Conservation (phyloP, 2,888 invertebrate species). For the Hipparchia sbordonii region DNA sequence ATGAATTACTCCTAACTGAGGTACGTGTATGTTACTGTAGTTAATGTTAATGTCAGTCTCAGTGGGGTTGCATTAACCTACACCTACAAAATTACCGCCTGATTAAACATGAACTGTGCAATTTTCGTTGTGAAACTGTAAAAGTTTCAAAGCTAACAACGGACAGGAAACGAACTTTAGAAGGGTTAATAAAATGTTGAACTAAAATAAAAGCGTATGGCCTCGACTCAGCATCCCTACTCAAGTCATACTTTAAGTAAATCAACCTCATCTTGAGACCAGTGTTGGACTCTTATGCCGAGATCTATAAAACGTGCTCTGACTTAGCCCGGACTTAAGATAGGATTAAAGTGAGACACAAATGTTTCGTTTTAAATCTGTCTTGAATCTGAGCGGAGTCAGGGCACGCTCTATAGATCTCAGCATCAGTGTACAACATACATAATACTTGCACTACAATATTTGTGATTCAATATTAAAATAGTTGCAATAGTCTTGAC, state of each 20-base stretch:
- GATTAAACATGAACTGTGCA: slow-evolving; percentile 2
- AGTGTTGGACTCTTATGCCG: neutral
- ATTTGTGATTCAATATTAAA: no score
- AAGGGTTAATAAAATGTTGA: slow-evolving; percentile 7
- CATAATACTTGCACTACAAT: no score
- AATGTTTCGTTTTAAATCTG: no score
- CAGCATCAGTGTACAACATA: no score
- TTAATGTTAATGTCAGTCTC: neutral
- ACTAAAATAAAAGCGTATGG: neutral
- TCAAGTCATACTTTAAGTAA: neutral
- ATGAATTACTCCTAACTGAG: neutral
- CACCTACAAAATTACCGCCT: neutral
- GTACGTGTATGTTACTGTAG: neutral
- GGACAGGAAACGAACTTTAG: neutral
- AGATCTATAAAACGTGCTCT: no score
- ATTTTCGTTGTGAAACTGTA: neutral
- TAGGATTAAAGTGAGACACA: no score
- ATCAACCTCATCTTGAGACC: neutral
- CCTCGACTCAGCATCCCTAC: neutral
- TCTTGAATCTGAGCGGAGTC: no score
- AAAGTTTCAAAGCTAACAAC: slow-evolving; percentile 9
- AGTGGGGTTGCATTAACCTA: neutral
- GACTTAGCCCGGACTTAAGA: no score
- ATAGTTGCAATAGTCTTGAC: no score
- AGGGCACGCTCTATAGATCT: no score